A percentile compares a stretch with the other conserved stretches of the same genome.
These are phyloP conservation scores for Ligdia adustata DNA, from an alignment of 2,888 invertebrate genomes.

Conservation along the genomic window DNA sequence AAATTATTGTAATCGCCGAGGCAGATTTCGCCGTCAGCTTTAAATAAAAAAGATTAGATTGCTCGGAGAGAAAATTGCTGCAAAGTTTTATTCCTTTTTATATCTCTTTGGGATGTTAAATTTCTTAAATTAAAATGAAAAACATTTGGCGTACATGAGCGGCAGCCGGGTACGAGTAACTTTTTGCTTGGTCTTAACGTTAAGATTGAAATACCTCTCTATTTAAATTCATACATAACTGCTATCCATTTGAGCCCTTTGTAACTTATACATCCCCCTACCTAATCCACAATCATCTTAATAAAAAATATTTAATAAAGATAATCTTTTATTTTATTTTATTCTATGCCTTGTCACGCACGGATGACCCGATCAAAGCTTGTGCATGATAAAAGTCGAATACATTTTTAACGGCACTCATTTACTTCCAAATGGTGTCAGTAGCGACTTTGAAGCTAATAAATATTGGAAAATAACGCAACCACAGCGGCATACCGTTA, in stretches of 20 bases:
- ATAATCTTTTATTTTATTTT: too few species aligned
- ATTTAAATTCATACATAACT: background rate
- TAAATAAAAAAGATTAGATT: slow-evolving; percentile 36
- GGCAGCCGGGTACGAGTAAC: slow-evolving; percentile 12
- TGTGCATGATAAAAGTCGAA: slow-evolving; percentile 19
- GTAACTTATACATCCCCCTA: too few species aligned
- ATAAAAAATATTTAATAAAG: too few species aligned
- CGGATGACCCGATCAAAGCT: slow-evolving; percentile 19
- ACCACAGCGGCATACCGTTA: slow-evolving; percentile 32
- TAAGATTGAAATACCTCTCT: too few species aligned
- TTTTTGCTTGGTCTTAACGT: slow-evolving; percentile 22
- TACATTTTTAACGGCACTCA: slow-evolving; percentile 28
- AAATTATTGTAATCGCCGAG: slow-evolving; percentile 36
- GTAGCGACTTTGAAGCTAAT: slow-evolving; percentile 28
- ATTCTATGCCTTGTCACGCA: too few species aligned
- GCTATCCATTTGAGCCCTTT: too few species aligned
- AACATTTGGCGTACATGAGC: slow-evolving; percentile 21
- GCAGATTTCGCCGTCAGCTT: slow-evolving; percentile 33
- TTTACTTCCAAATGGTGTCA: slow-evolving; percentile 27
- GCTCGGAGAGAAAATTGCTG: slow-evolving; percentile 33
- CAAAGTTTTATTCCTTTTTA: slow-evolving; percentile 35
- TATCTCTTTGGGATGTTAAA: slow-evolving; percentile 34
- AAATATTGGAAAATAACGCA: slow-evolving; percentile 36
- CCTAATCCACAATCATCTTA: too few species aligned
- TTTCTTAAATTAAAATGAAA: slow-evolving; percentile 28